These are phyloP conservation scores for Noctua janthe DNA, from an alignment of 2,888 invertebrate genomes.

Conservation along the genomic window DNA sequence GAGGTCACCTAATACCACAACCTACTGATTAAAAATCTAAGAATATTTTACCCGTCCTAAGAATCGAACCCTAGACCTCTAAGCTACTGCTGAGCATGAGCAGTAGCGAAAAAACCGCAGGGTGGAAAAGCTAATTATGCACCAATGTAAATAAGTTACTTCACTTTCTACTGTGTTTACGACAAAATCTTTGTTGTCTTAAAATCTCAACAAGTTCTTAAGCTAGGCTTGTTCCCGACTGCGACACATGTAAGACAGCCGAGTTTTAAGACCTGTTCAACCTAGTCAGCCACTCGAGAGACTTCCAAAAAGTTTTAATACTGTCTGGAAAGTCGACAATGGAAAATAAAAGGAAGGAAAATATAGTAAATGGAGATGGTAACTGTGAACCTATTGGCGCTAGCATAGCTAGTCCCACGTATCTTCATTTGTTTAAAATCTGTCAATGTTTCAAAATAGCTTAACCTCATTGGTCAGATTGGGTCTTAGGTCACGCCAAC, in stretches of 20 bases:
- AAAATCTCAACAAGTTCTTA: neutral
- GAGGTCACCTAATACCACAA: neutral
- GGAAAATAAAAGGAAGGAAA: constrained; percentile 2
- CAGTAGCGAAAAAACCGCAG: neutral
- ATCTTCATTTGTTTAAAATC: neutral
- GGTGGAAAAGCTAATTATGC: neutral
- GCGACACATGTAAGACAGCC: constrained; percentile 1
- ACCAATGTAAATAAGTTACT: neutral
- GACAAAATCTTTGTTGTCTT: neutral
- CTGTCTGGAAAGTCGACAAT: neutral
- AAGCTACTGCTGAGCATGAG: neutral
- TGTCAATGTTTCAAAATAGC: neutral
- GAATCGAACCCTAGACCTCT: neutral
- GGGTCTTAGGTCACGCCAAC: neutral
- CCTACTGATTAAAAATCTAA: neutral
- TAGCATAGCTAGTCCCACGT: neutral
- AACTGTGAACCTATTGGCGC: neutral
- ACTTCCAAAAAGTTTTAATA: constrained; percentile 17
- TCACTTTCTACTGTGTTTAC: neutral
- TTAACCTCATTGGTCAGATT: neutral
- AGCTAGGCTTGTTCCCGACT: neutral
- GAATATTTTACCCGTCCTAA: neutral
- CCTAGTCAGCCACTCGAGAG: constrained; percentile 9
- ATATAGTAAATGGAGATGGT: neutral
- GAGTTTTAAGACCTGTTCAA: constrained; percentile 25